phyloP scores from a whole-genome alignment of 2,113 vertebrate genomes.

The Sterrhoptilus dennistouni region DNA sequence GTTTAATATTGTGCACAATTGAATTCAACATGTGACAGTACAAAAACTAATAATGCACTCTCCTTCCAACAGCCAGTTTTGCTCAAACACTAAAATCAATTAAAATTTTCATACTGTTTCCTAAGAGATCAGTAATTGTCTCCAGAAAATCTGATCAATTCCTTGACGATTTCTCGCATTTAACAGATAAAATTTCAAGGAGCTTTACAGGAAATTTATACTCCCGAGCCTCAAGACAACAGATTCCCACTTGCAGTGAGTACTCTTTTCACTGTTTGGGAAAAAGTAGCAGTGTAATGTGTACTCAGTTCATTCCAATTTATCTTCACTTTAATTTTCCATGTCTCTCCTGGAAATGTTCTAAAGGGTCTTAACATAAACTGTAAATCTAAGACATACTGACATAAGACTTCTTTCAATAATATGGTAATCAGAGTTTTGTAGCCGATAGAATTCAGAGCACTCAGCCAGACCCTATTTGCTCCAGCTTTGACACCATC shows the following conservation, averaged over 20 bases:
- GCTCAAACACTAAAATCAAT: background rate
- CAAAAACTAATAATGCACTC: background rate
- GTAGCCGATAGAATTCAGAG: background rate
- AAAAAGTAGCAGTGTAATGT: background rate
- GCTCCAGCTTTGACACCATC: background rate
- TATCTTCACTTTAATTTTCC: background rate
- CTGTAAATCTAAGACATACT: background rate
- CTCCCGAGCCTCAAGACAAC: background rate
- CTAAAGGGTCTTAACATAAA: background rate
- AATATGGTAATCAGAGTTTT: background rate
- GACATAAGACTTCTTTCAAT: background rate
- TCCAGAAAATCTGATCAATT: background rate
- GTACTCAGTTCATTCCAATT: background rate
- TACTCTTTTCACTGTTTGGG: background rate
- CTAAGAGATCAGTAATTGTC: background rate
- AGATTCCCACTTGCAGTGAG: background rate
- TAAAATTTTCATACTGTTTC: background rate
- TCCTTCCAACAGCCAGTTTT: background rate
- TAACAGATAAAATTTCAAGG: background rate
- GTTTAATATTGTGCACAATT: background rate
- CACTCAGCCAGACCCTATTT: background rate
- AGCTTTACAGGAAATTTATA: background rate
- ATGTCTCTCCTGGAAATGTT: background rate
- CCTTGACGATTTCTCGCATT: background rate
- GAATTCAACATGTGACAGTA: background rate